These are phyloP conservation scores for Terebella lapidaria DNA, from an alignment of 2,888 invertebrate genomes.

Conservation along the genomic window DNA sequence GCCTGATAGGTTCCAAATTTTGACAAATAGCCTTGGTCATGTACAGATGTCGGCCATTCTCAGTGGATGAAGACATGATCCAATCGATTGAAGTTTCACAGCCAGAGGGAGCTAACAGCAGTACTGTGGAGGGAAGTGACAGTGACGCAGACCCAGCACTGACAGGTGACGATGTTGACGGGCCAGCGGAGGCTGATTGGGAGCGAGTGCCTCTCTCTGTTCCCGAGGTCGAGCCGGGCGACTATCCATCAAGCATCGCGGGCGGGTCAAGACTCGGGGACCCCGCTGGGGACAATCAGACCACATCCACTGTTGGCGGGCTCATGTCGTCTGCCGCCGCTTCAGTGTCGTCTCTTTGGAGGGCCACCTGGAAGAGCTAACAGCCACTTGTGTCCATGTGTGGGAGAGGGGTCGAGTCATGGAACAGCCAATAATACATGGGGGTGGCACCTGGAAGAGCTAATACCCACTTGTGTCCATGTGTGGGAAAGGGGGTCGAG, in stretches of 20 bases:
- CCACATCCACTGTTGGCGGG: slow-evolving; percentile 64
- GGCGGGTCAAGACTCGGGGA: neutral
- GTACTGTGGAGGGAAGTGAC: slow-evolving; percentile 65
- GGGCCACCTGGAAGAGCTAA: no score
- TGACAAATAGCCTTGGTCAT: neutral
- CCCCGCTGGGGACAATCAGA: slow-evolving; percentile 5
- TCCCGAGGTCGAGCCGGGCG: slow-evolving; percentile 30
- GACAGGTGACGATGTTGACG: no score
- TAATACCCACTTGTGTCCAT: no score
- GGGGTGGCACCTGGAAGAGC: no score
- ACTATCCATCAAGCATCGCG: slow-evolving; percentile 18
- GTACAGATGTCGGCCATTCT: neutral
- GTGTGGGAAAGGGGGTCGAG: no score
- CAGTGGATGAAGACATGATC: neutral
- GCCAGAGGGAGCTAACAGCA: slow-evolving; percentile 61
- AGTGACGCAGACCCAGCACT: slow-evolving; percentile 57
- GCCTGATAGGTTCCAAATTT: no score
- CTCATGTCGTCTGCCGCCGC: slow-evolving; percentile 76
- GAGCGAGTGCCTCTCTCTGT: slow-evolving; percentile 61
- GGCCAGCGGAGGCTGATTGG: slow-evolving; percentile 61
- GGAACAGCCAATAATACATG: no score
- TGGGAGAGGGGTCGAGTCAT: no score
- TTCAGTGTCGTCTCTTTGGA: slow-evolving; percentile 74
- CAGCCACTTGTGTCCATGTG: no score
- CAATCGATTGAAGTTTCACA: slow-evolving; percentile 56